Base-by-base conservation (phyloP, 2,888 invertebrate genomes). In the Blastobasis adustella region DNA sequence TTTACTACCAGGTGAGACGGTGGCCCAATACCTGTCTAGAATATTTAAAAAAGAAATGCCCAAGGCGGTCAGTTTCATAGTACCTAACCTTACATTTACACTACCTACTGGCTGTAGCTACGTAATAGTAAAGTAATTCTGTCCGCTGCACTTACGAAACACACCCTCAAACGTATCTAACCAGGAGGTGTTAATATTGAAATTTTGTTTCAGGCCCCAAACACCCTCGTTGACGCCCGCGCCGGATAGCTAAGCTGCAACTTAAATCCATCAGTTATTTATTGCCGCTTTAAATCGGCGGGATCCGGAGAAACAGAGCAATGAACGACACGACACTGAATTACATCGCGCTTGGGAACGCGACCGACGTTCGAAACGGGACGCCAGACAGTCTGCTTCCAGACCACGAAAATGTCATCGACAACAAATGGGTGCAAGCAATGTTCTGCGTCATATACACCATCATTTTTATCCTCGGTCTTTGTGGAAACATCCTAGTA, bases 401-500 rank as follows among this genome's bases (percentile, higher is more conserved):
- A 0, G 49, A 62, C n/a, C 74, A 68, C 52, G 80, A 82, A 47
- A 86, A 92, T 68, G 84, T 93, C 49, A 93, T 93, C 51, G 90
- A 92, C 61, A 91, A 92, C 74, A 89, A 90, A 62, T 84, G 89
- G 52, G 91, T 95, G 23, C 95, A 95, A 78, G 90, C 92, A 9
- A 68, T 91, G 47, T 95, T 96, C 75, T 94, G 92, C 70, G 87
- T 42, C 9, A 5, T 95, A 40, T 97, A 97, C 78, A 88, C 91
- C 4, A 82, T 92, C 6, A 95, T 97, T 53, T 97, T 97, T 74
- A 85, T 94, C 0, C 84, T 95, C 9, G 97, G 97, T 0, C 87
- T 95, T 1, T 93, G 93, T 60, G 96, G 96, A 6, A 96, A 96
- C 73, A 92, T 92, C 5, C 83, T 97, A 9, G 96, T 97, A 37